Evolutionary conservation across 2,797 vertebrate genomes (phyloP), one percentile per base, ranked within the genome.

Genomic region (Premnoplex brunnescens): DNA sequence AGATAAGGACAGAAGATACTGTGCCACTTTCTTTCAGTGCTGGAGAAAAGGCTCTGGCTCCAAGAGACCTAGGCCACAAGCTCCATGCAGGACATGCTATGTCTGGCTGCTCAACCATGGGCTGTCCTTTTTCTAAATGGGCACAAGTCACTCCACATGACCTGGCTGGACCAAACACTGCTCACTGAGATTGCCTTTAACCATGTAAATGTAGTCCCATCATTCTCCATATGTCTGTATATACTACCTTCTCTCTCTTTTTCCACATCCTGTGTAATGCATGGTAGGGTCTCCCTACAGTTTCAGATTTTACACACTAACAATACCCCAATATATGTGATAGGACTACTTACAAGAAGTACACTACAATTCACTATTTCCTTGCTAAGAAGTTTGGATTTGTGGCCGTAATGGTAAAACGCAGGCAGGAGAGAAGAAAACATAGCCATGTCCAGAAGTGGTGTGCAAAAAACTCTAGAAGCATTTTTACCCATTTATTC

Each of bases 21-120:
- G 12, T 19, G 32, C 10, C 13, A 2, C 28, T 32, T 64, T 34
- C 18, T 39, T 55, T n/a, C 2, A 1, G 24, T 23, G 14, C 4
- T 13, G 23, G n/a, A 66, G 49, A 58, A 73, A 9, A 21, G 37
- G 9, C 6, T 13, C 13, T 18, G 23, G 16, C n/a, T 73, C 54
- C 51, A n/a, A 48, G 58, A 79, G 30, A 66, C 28, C 12, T 15
- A 22, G 11, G 27, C 48, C 69, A 41, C 1, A 3, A 12, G 28
- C 34, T 52, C 44, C 36, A 46, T 5, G 16, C 18, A 46, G n/a
- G 63, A n/a, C 7, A 46, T 0, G 2, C 14, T 10, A 10, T 2
- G 2, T 19, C 58, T 56, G 34, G n/a, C 34, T 41, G n/a, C 51
- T 51, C 55, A 60, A 1, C 5, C 27, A 26, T 1, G 1, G 37